Evolutionary conservation across 2,113 vertebrate species (phyloP), one percentile per base, ranked within the genome.

Genomic region (Podarcis muralis): DNA sequence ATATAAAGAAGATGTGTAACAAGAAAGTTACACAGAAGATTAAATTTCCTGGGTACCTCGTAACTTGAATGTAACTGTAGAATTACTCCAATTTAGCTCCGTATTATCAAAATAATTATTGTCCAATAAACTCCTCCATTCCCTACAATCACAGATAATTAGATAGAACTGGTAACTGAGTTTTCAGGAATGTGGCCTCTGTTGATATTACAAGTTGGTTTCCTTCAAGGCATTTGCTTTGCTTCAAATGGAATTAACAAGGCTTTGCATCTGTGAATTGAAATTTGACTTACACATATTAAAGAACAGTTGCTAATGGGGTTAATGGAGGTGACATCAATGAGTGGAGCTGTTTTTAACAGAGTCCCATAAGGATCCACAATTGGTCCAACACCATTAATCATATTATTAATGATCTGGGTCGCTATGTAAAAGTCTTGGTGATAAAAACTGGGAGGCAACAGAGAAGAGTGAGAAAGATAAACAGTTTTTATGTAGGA

Each of bases 241-340:
- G 74, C 40, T 48, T 69, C 23, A 37, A 68, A 66, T 68, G 25
- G 62, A 88, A 84, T 83, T 78, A 77, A 78, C 40, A 78, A 81
- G 86, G 48, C 23, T 84, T 57, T 84, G 62, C 62, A 69, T 84
- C 65, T 83, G 87, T 84, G 72, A 77, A 77, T 88, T 84, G 77
- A 88, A 88, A 78, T 57, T 48, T 83, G 35, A 27, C 74, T 83
- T 71, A 83, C 62, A 57, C 15, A 57, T 88, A 68, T 83, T 76
- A 84, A 83, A 83, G 27, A 68, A 23, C 23, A 83, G 13, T 68
- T 88, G 71, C 20, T 87, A 72, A 87, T 69, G 48, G 32, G 78
- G 77, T 72, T 81, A 87, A 87, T 87, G n/a, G 77, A 81, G 66
- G 66, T 81, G 86, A 81, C 86, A 81, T 72, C 43, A 6, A 87